phyloP scores from a whole-genome alignment of 2,888 invertebrate species.

The Heliconius charithonia region DNA sequence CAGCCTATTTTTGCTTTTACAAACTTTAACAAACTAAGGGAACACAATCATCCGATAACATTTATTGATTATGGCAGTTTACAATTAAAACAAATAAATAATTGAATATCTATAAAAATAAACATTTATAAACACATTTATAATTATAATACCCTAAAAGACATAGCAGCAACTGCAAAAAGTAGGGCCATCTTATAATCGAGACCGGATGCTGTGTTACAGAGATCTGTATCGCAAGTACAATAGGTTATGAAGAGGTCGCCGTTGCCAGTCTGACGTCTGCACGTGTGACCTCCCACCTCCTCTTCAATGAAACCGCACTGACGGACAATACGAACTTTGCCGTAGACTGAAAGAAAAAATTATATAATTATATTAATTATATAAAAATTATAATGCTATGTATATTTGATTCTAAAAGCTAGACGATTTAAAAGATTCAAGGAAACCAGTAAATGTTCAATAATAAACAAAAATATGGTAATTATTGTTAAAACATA shows the following conservation, averaged over 20 bases:
- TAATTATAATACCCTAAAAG: slow-evolving; percentile 17
- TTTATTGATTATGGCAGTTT: slow-evolving; percentile 21
- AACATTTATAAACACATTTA: slow-evolving; percentile 18
- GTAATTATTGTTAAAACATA: no score
- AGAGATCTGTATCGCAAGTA: slow-evolving; percentile 89
- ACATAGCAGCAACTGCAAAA: neutral
- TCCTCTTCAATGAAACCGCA: slow-evolving; percentile 91
- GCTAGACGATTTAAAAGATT: no score
- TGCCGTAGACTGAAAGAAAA: slow-evolving; percentile 86
- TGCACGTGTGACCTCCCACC: slow-evolving; percentile 85
- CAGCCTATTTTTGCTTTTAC: no score
- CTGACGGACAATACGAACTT: slow-evolving; percentile 89
- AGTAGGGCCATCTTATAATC: slow-evolving; percentile 54
- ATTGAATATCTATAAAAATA: slow-evolving; percentile 28
- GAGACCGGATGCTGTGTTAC: slow-evolving; percentile 83
- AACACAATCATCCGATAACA: slow-evolving; percentile 6
- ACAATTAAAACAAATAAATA: slow-evolving; percentile 17
- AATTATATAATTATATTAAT: no score
- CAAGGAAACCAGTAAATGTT: no score
- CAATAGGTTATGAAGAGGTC: slow-evolving; percentile 89
- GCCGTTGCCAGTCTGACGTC: slow-evolving; percentile 88
- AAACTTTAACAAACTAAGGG: no score
- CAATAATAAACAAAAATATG: no score
- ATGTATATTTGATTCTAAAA: no score
- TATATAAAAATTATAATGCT: neutral